Evolutionary conservation across 2,888 invertebrate genomes (phyloP).

Genomic region (Willowsia nigromaculata): DNA sequence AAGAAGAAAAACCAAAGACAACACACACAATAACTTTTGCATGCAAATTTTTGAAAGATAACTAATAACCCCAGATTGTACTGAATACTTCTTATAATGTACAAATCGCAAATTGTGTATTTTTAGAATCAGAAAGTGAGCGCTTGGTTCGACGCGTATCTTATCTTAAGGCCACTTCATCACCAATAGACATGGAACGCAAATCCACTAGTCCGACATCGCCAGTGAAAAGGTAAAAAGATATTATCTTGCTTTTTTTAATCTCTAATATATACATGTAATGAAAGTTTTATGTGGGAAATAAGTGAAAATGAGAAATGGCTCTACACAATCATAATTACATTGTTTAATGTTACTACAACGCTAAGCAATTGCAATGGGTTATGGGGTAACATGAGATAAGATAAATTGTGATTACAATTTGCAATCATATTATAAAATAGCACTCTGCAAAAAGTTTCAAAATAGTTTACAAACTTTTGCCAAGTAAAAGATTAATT

Average conservation of each 20-base stretch:
- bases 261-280: background rate
- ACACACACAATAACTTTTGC: background rate
- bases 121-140: slow-evolving; percentile 87
- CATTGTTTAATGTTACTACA: background rate
- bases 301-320: background rate
- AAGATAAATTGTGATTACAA: background rate
- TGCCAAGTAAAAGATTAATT: background rate
- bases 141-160: slow-evolving; percentile 93
- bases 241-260: background rate
- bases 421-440: background rate
- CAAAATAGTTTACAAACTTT: background rate
- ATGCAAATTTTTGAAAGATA: background rate
- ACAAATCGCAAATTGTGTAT: background rate
- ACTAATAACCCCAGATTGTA: background rate
- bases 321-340: background rate
- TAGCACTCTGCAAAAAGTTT: background rate
- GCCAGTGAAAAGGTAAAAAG: slow-evolving; percentile 77
- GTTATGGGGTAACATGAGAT: slow-evolving; percentile 9
- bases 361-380: background rate
- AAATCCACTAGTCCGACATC: slow-evolving; percentile 78
- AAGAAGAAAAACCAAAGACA: background rate
- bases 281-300: background rate
- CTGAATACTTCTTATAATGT: background rate
- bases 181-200: slow-evolving; percentile 78
- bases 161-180: slow-evolving; percentile 93